A percentile compares a stretch with the other conserved stretches of the same genome.
phyloP scores from a whole-genome alignment of 1,140 invertebrate species.

The Adoxophyes honmai region DNA sequence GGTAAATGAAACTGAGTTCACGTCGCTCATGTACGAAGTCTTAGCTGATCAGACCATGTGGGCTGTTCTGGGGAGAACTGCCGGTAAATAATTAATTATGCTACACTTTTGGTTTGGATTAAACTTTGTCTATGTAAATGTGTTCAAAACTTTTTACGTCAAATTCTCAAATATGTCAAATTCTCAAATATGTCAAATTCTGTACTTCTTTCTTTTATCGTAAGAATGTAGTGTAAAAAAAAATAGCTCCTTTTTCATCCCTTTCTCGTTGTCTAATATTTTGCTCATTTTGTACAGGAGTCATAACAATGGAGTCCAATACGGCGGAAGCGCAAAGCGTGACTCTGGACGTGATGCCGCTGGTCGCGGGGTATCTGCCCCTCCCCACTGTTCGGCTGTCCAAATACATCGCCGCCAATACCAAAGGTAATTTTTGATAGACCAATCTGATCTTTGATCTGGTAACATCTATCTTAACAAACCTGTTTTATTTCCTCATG shows the following conservation, averaged over 20 bases:
- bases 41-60: conserved; percentile 93
- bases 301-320: conserved; percentile 89
- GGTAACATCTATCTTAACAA: neutral
- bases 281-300: conserved; percentile 76
- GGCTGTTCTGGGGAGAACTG: conserved; percentile 93
- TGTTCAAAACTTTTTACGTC: too few species aligned
- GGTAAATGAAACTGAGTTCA: conserved; percentile 75
- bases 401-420: conserved; percentile 91
- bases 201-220: too few species aligned
- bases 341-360: conserved; percentile 92
- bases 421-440: conserved; percentile 76
- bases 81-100: conserved; percentile 76
- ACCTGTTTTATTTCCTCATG: conserved; percentile 15
- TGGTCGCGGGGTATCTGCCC: conserved; percentile 92
- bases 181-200: too few species aligned
- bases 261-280: too few species aligned
- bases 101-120: too few species aligned
- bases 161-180: too few species aligned
- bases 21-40: conserved; percentile 94
- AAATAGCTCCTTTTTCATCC: neutral
- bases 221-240: neutral
- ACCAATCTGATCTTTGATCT: neutral
- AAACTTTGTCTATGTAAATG: too few species aligned
- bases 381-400: conserved; percentile 92
- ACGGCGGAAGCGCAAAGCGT: conserved; percentile 84